Evolutionary conservation across 2,797 vertebrate genomes (phyloP).

Genomic region (Vespertilio murinus): DNA sequence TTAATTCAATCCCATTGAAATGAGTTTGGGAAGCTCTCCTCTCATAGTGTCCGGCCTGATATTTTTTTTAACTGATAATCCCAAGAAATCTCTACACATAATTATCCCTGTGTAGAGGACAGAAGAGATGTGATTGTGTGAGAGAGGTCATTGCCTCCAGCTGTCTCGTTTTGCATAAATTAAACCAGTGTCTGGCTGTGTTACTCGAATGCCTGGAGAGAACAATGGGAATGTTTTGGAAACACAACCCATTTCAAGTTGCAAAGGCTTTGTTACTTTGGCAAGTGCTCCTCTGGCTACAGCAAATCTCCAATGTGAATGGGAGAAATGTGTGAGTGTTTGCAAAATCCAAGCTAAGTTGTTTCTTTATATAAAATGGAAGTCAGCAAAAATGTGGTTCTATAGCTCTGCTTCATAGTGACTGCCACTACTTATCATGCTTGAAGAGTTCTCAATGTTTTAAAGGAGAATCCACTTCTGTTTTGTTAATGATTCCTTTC

Average conservation of each 20-base stretch:
- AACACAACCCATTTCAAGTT: conserved; percentile 41
- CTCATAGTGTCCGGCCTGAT: not conserved
- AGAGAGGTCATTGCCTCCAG: not conserved
- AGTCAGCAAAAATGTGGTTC: conserved; percentile 45
- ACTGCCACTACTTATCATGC: not conserved
- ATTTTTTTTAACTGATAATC: conserved; percentile 14
- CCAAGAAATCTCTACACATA: not conserved
- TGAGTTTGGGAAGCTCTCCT: not conserved
- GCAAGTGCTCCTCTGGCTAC: conserved; percentile 6
- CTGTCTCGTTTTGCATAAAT: not conserved
- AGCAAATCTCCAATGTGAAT: conserved; percentile 48
- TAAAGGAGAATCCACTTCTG: not conserved
- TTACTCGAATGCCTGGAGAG: conserved; percentile 26
- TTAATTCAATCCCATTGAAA: not conserved
- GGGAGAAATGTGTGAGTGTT: conserved; percentile 43
- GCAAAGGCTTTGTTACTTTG: conserved; percentile 47
- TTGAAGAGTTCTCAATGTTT: not conserved
- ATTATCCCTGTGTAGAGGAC: conserved; percentile 56
- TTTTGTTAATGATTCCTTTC: not conserved
- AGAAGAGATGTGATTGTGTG: not conserved
- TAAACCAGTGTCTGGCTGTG: not conserved
- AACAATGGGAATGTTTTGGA: conserved; percentile 61
- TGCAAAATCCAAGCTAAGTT: conserved; percentile 26
- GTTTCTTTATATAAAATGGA: conserved; percentile 62
- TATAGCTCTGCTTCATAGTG: not conserved